These are phyloP conservation scores for Sylvia borin DNA, from an alignment of 2,797 vertebrate genomes.

Conservation along the genomic window DNA sequence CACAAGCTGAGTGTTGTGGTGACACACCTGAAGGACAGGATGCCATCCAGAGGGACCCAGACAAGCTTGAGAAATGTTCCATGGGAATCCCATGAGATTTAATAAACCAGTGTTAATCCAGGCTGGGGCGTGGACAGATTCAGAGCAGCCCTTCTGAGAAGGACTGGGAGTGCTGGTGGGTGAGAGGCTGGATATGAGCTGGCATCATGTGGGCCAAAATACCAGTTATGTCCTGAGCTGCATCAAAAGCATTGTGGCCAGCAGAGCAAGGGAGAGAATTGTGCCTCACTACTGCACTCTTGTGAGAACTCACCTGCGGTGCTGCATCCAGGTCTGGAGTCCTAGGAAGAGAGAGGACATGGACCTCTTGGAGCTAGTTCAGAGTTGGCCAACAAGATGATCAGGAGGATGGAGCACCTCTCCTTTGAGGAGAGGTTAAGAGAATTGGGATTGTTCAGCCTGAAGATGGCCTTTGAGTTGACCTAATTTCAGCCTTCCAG, in stretches of 20 bases:
- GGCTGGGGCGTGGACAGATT: not conserved
- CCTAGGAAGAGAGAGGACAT: rapidly evolving
- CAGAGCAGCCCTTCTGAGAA: not conserved
- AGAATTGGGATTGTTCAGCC: not conserved
- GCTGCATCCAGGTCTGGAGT: not conserved
- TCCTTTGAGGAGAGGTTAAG: not conserved
- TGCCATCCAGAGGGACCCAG: not conserved
- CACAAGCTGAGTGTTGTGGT: not conserved
- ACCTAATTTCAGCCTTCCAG: not conserved
- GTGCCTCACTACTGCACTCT: not conserved
- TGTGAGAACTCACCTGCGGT: not conserved
- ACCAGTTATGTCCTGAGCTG: rapidly evolving
- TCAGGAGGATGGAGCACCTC: not conserved
- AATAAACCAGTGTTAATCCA: not conserved
- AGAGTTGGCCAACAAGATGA: not conserved
- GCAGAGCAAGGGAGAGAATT: not conserved
- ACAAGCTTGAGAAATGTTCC: not conserved
- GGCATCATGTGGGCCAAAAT: not conserved
- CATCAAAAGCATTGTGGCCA: not conserved
- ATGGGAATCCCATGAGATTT: not conserved
- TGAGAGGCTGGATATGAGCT: not conserved
- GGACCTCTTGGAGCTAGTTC: not conserved
- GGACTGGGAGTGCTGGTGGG: not conserved
- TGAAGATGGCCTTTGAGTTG: not conserved
- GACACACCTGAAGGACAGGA: not conserved